A percentile compares a stretch with the other conserved stretches of the same genome.
These are phyloP conservation scores for Drosophila albomicans DNA, from an alignment of 1,140 invertebrate genomes.

Conservation along the genomic window DNA sequence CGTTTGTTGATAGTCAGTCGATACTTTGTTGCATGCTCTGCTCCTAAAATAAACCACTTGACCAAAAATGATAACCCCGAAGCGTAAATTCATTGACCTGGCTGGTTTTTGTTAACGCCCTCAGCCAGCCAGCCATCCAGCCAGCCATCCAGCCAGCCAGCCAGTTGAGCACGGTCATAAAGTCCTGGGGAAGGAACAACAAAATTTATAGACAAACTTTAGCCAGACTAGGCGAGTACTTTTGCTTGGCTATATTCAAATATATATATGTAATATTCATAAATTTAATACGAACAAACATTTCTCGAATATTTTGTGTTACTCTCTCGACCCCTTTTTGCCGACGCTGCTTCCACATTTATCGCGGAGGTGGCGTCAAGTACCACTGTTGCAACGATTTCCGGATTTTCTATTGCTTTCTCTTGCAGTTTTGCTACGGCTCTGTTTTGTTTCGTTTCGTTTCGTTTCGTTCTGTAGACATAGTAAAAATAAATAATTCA, in stretches of 20 bases:
- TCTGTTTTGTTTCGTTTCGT: conserved; percentile 28
- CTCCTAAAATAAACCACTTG: conserved; percentile 65
- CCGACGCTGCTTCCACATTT: conserved; percentile 48
- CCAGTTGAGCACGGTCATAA: conserved; percentile 45
- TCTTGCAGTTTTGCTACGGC: conserved; percentile 21
- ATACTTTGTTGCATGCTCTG: conserved; percentile 66
- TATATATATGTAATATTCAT: conserved; percentile 71
- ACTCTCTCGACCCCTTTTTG: conserved; percentile 33
- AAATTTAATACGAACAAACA: conserved; percentile 80
- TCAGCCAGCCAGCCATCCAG: neutral
- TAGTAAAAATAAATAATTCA: conserved; percentile 81
- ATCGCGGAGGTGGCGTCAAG: conserved; percentile 72
- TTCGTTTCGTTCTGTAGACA: conserved; percentile 47
- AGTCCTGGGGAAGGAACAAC: conserved; percentile 43
- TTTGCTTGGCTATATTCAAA: conserved; percentile 55
- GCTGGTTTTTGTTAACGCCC: conserved; percentile 28
- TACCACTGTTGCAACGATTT: conserved; percentile 62
- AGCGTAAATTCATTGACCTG: conserved; percentile 64
- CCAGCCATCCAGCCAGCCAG: neutral
- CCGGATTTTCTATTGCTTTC: conserved; percentile 46
- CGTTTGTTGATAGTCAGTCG: conserved; percentile 35
- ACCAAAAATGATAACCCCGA: conserved; percentile 65
- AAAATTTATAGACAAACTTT: conserved; percentile 73
- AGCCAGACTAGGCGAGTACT: conserved; percentile 1
- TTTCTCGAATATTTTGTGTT: conserved; percentile 73